Evolutionary conservation across 2,113 vertebrate genomes (phyloP).

Genomic region (Bos indicus): DNA sequence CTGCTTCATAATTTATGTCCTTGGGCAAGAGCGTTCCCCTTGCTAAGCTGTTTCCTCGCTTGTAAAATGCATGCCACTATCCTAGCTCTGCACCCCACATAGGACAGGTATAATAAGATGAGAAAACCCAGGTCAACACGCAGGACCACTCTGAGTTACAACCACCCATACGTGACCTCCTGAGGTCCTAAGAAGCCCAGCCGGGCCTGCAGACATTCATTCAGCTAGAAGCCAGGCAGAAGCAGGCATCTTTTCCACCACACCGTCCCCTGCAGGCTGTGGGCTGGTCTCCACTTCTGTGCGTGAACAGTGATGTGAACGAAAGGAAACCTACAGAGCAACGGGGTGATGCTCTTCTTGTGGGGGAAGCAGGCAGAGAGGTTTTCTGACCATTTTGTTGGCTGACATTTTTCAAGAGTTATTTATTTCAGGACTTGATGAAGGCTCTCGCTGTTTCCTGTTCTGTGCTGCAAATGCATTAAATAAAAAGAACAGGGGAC

Average conservation of each 20-base stretch:
- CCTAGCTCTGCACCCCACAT: accelerated
- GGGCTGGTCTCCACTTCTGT: not conserved
- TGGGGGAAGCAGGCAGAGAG: not conserved
- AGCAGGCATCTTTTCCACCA: accelerated
- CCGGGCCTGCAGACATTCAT: accelerated
- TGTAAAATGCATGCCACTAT: accelerated
- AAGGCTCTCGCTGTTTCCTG: not conserved
- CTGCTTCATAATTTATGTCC: accelerated
- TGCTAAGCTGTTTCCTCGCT: accelerated
- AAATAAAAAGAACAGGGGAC: not conserved
- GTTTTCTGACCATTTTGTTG: not conserved
- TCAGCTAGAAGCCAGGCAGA: not conserved
- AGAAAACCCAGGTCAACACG: accelerated
- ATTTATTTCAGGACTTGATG: not conserved
- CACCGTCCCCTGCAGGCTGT: accelerated
- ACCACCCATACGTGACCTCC: not conserved
- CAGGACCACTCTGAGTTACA: accelerated
- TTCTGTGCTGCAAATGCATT: accelerated
- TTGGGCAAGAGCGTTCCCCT: not conserved
- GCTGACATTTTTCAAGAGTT: not conserved
- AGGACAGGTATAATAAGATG: accelerated
- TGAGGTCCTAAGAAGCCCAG: not conserved
- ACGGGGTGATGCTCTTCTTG: accelerated
- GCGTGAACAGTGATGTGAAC: accelerated
- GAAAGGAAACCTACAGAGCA: not conserved